Evolutionary conservation across 2,888 invertebrate genomes (phyloP).

Genomic region (Corbicula japonica): DNA sequence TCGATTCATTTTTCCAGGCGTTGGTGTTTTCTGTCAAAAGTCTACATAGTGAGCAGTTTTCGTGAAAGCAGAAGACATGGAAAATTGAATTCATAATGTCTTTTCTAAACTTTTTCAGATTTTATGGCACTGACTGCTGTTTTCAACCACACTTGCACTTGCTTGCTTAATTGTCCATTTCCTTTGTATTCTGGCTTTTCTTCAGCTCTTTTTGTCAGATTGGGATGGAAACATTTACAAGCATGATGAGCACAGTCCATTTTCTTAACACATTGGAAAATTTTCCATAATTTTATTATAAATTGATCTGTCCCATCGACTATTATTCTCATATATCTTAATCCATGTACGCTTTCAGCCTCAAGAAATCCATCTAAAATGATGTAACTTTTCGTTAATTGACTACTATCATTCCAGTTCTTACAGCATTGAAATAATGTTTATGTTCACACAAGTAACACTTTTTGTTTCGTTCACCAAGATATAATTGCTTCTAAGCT

Average conservation of each 20-base stretch:
- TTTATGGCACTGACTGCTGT: too few species aligned
- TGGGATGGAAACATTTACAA: slow-evolving; percentile 37
- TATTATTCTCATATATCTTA: slow-evolving; percentile 42
- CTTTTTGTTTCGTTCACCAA: slow-evolving; percentile 39
- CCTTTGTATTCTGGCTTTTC: too few species aligned
- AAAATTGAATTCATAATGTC: too few species aligned
- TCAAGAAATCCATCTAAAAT: slow-evolving; percentile 52
- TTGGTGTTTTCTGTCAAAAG: too few species aligned
- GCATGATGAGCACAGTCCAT: slow-evolving; percentile 45
- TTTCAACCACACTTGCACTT: too few species aligned
- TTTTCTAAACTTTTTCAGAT: too few species aligned
- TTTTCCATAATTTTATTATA: slow-evolving; percentile 9
- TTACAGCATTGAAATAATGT: slow-evolving; percentile 35
- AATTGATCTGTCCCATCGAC: slow-evolving; percentile 58
- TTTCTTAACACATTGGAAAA: slow-evolving; percentile 39
- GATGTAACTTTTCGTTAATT: slow-evolving; percentile 53
- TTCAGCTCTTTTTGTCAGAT: slow-evolving; percentile 30
- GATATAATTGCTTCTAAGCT: slow-evolving; percentile 24
- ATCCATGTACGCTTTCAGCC: slow-evolving; percentile 39
- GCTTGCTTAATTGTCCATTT: too few species aligned
- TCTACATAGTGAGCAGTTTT: too few species aligned
- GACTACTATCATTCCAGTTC: slow-evolving; percentile 47
- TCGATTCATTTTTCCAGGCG: too few species aligned
- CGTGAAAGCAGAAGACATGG: too few species aligned
- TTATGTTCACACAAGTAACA: too few species aligned